Evolutionary conservation across 2,888 invertebrate species (phyloP).

Genomic region (Lacanobia wlatinum): DNA sequence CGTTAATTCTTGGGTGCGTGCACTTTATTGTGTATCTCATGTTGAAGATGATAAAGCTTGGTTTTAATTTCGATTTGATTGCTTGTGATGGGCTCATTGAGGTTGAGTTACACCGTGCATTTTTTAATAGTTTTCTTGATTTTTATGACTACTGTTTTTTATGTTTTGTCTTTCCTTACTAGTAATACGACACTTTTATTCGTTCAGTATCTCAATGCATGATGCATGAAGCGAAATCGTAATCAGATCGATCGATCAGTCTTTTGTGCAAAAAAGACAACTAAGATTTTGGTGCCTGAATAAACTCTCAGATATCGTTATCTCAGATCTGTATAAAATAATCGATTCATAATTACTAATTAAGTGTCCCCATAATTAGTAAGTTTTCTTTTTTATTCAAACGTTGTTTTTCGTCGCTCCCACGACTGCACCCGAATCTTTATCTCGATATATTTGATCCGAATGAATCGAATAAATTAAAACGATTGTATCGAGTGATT

Average conservation of each 20-base stretch:
- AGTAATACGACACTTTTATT: neutral
- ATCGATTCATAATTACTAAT: slow-evolving; percentile 61
- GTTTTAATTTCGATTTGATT: slow-evolving; percentile 38
- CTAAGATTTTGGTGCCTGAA: slow-evolving; percentile 11
- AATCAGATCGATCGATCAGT: slow-evolving; percentile 8
- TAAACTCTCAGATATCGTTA: slow-evolving; percentile 25
- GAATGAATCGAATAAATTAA: slow-evolving; percentile 85
- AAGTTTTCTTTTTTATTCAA: slow-evolving; percentile 50
- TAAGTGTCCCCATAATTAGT: slow-evolving; percentile 64
- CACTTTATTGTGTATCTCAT: slow-evolving; percentile 44
- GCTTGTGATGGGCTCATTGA: slow-evolving; percentile 1
- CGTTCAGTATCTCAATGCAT: neutral
- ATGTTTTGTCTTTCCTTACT: neutral
- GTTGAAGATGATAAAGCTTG: slow-evolving; percentile 13
- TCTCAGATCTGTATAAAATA: slow-evolving; percentile 50
- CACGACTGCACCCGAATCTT: slow-evolving; percentile 68
- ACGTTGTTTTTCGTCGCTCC: slow-evolving; percentile 62
- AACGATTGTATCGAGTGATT: slow-evolving; percentile 85
- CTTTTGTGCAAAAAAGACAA: slow-evolving; percentile 24
- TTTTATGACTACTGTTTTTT: neutral
- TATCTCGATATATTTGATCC: slow-evolving; percentile 79
- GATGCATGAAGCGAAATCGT: slow-evolving; percentile 3
- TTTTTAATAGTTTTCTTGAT: neutral
- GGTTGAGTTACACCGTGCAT: neutral
- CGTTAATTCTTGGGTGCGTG: slow-evolving; percentile 42